Evolutionary conservation across 2,888 invertebrate species (phyloP).

Genomic region (Cordylochernes scorpioides): DNA sequence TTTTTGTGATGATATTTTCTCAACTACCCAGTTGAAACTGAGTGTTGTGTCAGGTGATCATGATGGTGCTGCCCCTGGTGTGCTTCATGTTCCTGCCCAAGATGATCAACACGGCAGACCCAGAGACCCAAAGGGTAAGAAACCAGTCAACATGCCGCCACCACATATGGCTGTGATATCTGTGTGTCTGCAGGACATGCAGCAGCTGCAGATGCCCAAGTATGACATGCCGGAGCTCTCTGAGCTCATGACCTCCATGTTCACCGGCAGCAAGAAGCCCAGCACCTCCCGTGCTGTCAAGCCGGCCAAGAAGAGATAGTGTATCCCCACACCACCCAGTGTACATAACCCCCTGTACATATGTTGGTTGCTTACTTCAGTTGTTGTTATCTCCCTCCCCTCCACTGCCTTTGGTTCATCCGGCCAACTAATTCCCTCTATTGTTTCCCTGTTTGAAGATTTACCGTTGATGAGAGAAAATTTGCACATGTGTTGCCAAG

Average conservation of each 20-base stretch:
- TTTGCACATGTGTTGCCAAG: too few species aligned
- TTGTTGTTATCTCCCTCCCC: too few species aligned
- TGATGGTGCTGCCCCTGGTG: slow-evolving; percentile 79
- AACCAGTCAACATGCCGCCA: too few species aligned
- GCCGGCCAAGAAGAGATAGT: slow-evolving; percentile 9
- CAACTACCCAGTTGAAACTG: background rate
- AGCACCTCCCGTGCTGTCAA: slow-evolving; percentile 1
- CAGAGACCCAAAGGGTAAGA: slow-evolving; percentile 61
- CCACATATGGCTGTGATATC: too few species aligned
- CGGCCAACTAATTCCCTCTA: too few species aligned
- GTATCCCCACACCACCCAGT: too few species aligned
- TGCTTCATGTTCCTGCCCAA: slow-evolving; percentile 77
- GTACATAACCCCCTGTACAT: too few species aligned
- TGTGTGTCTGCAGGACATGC: slow-evolving; percentile 36
- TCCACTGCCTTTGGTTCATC: too few species aligned
- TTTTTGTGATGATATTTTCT: background rate
- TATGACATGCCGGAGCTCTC: slow-evolving; percentile 83
- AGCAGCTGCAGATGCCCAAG: slow-evolving; percentile 43
- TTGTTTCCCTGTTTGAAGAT: too few species aligned
- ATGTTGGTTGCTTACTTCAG: too few species aligned
- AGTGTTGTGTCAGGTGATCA: slow-evolving; percentile 35
- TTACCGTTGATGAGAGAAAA: too few species aligned
- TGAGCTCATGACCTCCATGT: slow-evolving; percentile 49
- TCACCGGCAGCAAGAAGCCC: slow-evolving; percentile 10
- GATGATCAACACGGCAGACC: slow-evolving; percentile 67